These are phyloP conservation scores for Adelosebastes latens DNA, from an alignment of 2,797 vertebrate species.

Conservation along the genomic window DNA sequence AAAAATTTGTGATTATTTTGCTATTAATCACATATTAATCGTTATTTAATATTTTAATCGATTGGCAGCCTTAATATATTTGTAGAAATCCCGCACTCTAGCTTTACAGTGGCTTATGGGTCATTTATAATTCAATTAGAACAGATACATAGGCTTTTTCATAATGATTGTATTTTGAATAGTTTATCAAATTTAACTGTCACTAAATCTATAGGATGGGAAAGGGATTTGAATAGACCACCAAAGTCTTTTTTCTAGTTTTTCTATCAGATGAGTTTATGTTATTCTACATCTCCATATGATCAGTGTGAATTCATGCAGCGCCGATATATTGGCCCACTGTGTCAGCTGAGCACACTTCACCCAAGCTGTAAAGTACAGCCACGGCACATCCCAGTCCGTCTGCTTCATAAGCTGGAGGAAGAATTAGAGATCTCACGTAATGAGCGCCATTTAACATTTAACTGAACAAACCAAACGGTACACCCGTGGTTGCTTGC, in stretches of 20 bases:
- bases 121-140: neutral
- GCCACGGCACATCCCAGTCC: neutral
- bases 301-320: neutral
- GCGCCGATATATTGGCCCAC: neutral
- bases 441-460: slow-evolving; percentile 28
- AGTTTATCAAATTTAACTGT: neutral
- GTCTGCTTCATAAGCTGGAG: neutral
- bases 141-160: neutral
- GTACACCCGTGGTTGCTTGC: slow-evolving; percentile 10
- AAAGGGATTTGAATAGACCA: neutral
- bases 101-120: neutral
- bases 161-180: neutral
- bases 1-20: too few relatives aligned
- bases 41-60: too few relatives aligned
- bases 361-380: neutral
- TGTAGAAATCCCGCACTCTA: too few relatives aligned
- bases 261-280: neutral
- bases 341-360: neutral
- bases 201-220: neutral
- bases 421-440: slow-evolving; percentile 6
- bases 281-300: neutral
- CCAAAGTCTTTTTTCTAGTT: neutral
- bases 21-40: too few relatives aligned
- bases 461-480: slow-evolving; percentile 18
- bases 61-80: too few relatives aligned